Evolutionary conservation across 2,888 invertebrate genomes (phyloP).

Genomic region (Caenorhabditis sp.): DNA sequence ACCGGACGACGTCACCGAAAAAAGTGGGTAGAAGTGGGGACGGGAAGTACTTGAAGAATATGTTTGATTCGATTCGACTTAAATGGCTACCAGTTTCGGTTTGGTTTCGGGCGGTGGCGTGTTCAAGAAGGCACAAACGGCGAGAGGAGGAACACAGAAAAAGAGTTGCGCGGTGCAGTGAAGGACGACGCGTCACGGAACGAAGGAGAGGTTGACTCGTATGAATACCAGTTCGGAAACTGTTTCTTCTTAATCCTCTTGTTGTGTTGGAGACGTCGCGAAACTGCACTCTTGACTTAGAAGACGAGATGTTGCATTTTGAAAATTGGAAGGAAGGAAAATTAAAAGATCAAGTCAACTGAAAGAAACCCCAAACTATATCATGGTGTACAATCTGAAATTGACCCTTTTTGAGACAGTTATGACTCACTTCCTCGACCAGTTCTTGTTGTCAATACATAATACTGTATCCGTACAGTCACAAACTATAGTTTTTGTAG

Average conservation of each 20-base stretch:
- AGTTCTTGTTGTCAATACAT: not conserved
- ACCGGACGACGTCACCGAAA: slow-evolving; percentile 45
- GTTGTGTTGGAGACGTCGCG: slow-evolving; percentile 19
- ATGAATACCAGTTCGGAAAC: slow-evolving; percentile 17
- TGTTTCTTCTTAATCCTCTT: slow-evolving; percentile 32
- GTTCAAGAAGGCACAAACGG: slow-evolving; percentile 45
- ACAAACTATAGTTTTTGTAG: slow-evolving; percentile 3
- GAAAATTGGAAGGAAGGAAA: no score
- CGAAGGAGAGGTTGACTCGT: no score
- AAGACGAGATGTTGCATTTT: not conserved
- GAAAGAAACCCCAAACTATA: no score
- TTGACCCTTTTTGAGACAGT: not conserved
- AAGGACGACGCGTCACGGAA: slow-evolving; percentile 22
- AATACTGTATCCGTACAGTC: no score
- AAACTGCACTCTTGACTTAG: not conserved
- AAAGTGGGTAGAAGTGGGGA: slow-evolving; percentile 9
- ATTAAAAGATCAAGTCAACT: no score
- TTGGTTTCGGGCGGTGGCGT: slow-evolving; percentile 27
- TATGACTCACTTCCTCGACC: slow-evolving; percentile 13
- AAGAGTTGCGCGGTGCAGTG: slow-evolving; percentile 19
- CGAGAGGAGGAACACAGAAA: slow-evolving; percentile 31
- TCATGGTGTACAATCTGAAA: slow-evolving; percentile 14
- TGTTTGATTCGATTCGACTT: slow-evolving; percentile 32
- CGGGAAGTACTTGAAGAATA: slow-evolving; percentile 46
- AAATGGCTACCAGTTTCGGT: slow-evolving; percentile 61